These are phyloP conservation scores for Chromoteleia sp. DNA, from an alignment of 2,888 invertebrate species.

Conservation along the genomic window DNA sequence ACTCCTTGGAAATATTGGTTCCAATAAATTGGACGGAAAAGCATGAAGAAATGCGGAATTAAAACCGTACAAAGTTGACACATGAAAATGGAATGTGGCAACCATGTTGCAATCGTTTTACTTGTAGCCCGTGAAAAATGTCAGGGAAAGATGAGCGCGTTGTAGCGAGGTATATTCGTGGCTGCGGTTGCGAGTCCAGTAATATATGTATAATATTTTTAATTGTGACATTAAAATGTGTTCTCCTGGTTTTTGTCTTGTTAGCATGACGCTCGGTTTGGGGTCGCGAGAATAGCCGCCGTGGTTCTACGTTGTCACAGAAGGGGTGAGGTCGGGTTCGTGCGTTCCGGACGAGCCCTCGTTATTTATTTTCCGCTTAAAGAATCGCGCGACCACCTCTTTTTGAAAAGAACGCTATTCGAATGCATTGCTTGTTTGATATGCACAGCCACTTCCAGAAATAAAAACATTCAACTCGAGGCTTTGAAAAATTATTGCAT, in stretches of 20 bases:
- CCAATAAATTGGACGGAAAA: no score
- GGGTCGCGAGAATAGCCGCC: constrained; percentile 70
- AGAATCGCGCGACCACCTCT: constrained; percentile 79
- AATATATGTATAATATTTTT: constrained; percentile 85
- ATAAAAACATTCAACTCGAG: constrained; percentile 69
- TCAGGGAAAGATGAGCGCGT: constrained; percentile 80
- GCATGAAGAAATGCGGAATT: no score
- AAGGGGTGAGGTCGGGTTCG: constrained; percentile 70
- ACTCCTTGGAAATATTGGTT: no score
- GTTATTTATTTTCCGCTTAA: constrained; percentile 84
- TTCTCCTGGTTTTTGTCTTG: constrained; percentile 80
- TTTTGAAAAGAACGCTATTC: constrained; percentile 72
- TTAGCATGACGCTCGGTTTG: constrained; percentile 77
- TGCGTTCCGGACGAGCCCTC: constrained; percentile 79
- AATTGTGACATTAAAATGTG: constrained; percentile 85
- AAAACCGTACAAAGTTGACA: constrained; percentile 55
- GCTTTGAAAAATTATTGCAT: constrained; percentile 72
- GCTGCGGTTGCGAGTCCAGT: constrained; percentile 72
- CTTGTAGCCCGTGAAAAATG: constrained; percentile 72
- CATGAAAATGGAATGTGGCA: constrained; percentile 64
- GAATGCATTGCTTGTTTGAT: constrained; percentile 72
- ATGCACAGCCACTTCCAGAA: constrained; percentile 71
- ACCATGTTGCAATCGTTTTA: constrained; percentile 65
- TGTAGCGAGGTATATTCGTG: constrained; percentile 70
- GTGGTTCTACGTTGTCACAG: constrained; percentile 69